Base-by-base conservation (phyloP, 2,888 invertebrate genomes). In the Hipparchia sbordonii region DNA sequence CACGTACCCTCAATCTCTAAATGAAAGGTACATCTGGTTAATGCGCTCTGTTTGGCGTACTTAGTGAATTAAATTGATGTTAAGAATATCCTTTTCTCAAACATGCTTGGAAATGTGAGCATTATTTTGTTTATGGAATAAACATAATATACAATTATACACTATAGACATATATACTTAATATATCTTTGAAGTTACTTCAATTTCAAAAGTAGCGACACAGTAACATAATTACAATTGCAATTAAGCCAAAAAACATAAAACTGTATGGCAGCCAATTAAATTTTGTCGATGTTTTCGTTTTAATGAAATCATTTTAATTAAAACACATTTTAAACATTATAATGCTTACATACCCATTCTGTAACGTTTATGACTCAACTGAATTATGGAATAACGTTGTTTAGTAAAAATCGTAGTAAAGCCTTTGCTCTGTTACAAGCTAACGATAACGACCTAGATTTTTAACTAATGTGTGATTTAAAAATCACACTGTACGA, bases 281-380 rank as follows among this genome's bases (percentile, higher is more conserved):
- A 74, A 67, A 39, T 62, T 70, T 72, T 67, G 63, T 70, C 67
- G 52, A 70, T 72, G 52, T 67, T 74, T 54, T 57, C 69, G 39
- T 74, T 72, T 72, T 62, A 74, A 70, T 72, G 70, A 72, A 63
- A 60, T 74, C 66, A 68, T 72, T 72, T 72, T 63, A 72, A 60
- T 72, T 70, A 72, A 72, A 70, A 48, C 52, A 61, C 56, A 45
- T 57, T 13, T 33, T 70, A 63, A 61, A 60, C 48, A 23, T 8
- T 60, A 10, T 54, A 67, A 56, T 45, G 45, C 45, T 67, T 13
- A 67, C 23, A 12, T 56, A 8, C 4, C 39, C n/a, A 56, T 66
- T 66, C 5, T 51, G 48, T 51, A 56, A 4, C 45, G 56, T 23
- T 67, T 23, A 67, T n/a, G 54, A 54, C 54, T 13, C 1, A 67